These are phyloP conservation scores for Mnemiopsis leidyi DNA, from an alignment of 37 sponge, comb jelly and placozoan species.

Conservation along the genomic window DNA sequence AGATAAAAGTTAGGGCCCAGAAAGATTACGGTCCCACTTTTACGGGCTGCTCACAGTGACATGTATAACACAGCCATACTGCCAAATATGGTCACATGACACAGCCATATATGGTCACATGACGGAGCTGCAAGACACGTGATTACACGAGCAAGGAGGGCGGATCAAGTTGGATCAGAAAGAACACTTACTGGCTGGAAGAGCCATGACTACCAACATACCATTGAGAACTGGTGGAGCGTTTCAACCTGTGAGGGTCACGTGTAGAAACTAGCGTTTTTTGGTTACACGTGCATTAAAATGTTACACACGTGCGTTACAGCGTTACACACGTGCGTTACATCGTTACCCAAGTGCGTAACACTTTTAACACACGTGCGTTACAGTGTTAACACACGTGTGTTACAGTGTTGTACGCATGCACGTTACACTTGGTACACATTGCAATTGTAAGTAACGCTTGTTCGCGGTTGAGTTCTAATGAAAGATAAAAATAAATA, in stretches of 20 bases:
- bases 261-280: not conserved
- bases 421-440: not conserved
- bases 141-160: not conserved
- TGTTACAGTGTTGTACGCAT: not conserved
- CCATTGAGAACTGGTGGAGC: conserved; percentile 60
- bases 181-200: not conserved
- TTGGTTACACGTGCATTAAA: no score
- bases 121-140: no score
- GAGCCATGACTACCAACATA: conserved; percentile 7
- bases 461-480: no score
- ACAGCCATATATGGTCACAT: no score
- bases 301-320: not conserved
- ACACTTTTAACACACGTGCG: no score
- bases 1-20: no score
- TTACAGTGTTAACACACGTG: not conserved
- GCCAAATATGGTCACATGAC: no score
- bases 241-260: conserved; percentile 12
- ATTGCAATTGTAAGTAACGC: no score
- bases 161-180: not conserved
- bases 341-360: not conserved
- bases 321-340: not conserved
- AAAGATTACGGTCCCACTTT: no score
- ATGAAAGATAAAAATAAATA: no score
- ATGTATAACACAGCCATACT: no score
- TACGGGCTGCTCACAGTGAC: no score